Base-by-base conservation (phyloP, 2,797 vertebrate genomes). In the Champsocephalus gunnari region DNA sequence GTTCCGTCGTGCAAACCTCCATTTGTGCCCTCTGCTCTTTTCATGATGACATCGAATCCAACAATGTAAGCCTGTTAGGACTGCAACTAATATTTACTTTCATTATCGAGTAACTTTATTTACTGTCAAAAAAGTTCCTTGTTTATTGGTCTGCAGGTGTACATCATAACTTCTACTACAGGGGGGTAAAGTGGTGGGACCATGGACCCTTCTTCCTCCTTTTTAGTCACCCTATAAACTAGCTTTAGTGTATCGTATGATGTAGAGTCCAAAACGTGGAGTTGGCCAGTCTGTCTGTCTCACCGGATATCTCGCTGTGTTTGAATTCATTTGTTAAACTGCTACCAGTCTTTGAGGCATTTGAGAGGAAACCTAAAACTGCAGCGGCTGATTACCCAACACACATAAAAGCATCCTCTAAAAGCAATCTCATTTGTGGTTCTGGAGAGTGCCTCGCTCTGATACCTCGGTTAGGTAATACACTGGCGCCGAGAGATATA, bases 401-500 rank as follows among this genome's bases (percentile, higher is more conserved):
- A 14, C 44, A 61, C 64, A 78, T 53, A 19, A 75, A 83, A 72
- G 63, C 72, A 53, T 61, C 64, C 49, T 62, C 56, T 84, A 62
- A 79, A 70, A 74, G 63, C 73, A 12, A 73, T 70, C 79, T 73
- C 59, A 69, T 87, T 64, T 76, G 70, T 10, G 50, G 66, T 61
- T 65, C 6, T 28, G 11, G 53, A 47, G 58, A 28, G 50, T 5
- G 56, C 66, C 28, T 56, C 13, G 16, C 60, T 73, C 64, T 67
- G 63, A 60, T 81, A 57, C 71, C 68, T 77, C 32, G 48, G 83
- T 92, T 89, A 80, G 75, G 78, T 90, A 88, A 93, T 73, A 75
- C 73, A 60, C 77, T 34, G 16, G 77, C 38, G 16, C 77, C 57
- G 50, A 75, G 80, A 88, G 77, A 88, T 89, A 81, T 88, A 92